phyloP scores from a whole-genome alignment of 2,888 invertebrate genomes.

The Cosmopolites sordidus region DNA sequence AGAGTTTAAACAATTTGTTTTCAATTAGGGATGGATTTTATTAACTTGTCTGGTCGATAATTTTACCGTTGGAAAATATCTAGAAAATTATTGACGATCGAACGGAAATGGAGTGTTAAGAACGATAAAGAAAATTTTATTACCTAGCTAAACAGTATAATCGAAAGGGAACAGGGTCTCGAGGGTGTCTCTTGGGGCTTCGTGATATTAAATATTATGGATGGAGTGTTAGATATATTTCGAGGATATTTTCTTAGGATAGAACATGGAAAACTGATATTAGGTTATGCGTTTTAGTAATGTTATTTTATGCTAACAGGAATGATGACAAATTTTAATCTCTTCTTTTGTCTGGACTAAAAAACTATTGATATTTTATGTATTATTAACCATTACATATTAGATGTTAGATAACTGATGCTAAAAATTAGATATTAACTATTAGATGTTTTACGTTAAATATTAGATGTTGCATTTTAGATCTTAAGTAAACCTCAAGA shows the following conservation, averaged over 20 bases:
- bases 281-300: too few species aligned
- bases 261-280: background rate
- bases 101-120: constrained; percentile 27
- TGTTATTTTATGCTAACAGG: too few species aligned
- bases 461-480: too few species aligned
- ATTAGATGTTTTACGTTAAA: too few species aligned
- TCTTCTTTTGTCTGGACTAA: too few species aligned
- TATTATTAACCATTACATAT: too few species aligned
- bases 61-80: constrained; percentile 15
- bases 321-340: too few species aligned
- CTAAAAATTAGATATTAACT: too few species aligned
- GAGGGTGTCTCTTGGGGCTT: constrained; percentile 4
- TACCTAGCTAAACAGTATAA: constrained; percentile 25
- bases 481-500: too few species aligned
- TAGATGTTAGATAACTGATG: too few species aligned
- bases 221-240: background rate
- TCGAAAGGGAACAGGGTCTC: constrained; percentile 21
- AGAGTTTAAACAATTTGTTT: background rate
- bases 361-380: too few species aligned
- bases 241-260: background rate
- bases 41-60: background rate
- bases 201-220: background rate
- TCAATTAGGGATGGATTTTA: background rate
- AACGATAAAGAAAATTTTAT: constrained; percentile 27
- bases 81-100: constrained; percentile 24